Conservation (phyloP, 2,797 vertebrate genomes). For the Brachyrhaphis roseni region DNA sequence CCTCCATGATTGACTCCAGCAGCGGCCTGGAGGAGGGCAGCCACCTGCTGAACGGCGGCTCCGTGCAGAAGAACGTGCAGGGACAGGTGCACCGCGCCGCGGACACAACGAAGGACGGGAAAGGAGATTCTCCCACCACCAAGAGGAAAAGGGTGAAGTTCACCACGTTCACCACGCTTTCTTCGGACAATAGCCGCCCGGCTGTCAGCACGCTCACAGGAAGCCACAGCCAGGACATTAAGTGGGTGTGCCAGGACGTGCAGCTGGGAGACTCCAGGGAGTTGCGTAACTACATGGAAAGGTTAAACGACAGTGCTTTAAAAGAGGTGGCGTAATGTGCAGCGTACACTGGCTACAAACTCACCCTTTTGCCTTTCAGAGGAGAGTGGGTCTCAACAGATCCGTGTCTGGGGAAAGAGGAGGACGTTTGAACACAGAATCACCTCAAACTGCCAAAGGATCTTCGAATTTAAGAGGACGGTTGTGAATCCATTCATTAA, state of each 20-base stretch:
- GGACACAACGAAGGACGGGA: slow-evolving; percentile 81
- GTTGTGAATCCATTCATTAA: slow-evolving; percentile 46
- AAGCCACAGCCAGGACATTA: slow-evolving; percentile 86
- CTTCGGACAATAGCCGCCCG: slow-evolving; percentile 83
- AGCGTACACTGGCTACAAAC: slow-evolving; percentile 64
- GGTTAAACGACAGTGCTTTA: slow-evolving; percentile 84
- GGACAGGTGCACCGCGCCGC: slow-evolving; percentile 82
- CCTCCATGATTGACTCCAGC: slow-evolving; percentile 86
- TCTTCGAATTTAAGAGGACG: slow-evolving; percentile 44
- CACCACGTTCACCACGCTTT: slow-evolving; percentile 90
- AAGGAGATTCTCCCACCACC: slow-evolving; percentile 88
- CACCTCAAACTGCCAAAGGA: slow-evolving; percentile 75
- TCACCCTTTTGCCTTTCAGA: slow-evolving; percentile 85
- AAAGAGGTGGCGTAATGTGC: slow-evolving; percentile 77
- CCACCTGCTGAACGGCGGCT: slow-evolving; percentile 85
- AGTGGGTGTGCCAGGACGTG: slow-evolving; percentile 92
- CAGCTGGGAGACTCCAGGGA: slow-evolving; percentile 86
- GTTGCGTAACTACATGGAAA: slow-evolving; percentile 88
- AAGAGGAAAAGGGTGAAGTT: slow-evolving; percentile 95
- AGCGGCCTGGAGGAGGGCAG: slow-evolving; percentile 83
- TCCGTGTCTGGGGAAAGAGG: slow-evolving; percentile 39
- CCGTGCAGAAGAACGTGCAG: slow-evolving; percentile 80
- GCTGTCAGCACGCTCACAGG: slow-evolving; percentile 84
- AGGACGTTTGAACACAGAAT: slow-evolving; percentile 49
- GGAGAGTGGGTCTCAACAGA: slow-evolving; percentile 58